Conservation (phyloP, 2,888 invertebrate species). For the Oasisia sp. region DNA sequence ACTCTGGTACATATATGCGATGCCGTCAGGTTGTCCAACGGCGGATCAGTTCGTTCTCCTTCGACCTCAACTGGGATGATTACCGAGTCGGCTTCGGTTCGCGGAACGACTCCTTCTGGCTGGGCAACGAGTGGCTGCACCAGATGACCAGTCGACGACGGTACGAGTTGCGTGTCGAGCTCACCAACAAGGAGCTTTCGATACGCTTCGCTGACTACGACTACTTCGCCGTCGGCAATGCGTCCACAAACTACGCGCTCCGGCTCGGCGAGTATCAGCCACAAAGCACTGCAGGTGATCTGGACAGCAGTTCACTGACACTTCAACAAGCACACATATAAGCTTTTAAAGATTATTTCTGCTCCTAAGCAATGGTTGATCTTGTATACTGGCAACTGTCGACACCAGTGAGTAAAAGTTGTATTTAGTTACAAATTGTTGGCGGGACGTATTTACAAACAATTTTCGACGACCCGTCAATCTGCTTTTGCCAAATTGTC, state of each 20-base stretch:
- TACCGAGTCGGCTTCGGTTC: background rate
- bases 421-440: no score
- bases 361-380: no score
- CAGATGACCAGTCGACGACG: background rate
- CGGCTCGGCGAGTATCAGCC: background rate
- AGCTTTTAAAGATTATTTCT: no score
- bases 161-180: background rate
- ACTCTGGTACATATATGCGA: background rate
- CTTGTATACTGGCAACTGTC: no score
- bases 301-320: background rate
- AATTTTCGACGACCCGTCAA: no score
- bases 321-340: no score
- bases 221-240: background rate
- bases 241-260: background rate
- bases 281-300: background rate
- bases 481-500: no score
- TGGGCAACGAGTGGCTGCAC: background rate
- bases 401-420: no score
- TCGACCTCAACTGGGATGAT: background rate
- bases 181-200: background rate
- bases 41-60: background rate
- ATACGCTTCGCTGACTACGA: background rate
- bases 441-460: no score
- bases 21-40: slow-evolving; percentile 5
- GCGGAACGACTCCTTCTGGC: background rate